Percentiles rank a stretch among this genome's conserved stretches.
phyloP scores from a whole-genome alignment of 1,140 invertebrate genomes.

The Calliopsis andreniformis region DNA sequence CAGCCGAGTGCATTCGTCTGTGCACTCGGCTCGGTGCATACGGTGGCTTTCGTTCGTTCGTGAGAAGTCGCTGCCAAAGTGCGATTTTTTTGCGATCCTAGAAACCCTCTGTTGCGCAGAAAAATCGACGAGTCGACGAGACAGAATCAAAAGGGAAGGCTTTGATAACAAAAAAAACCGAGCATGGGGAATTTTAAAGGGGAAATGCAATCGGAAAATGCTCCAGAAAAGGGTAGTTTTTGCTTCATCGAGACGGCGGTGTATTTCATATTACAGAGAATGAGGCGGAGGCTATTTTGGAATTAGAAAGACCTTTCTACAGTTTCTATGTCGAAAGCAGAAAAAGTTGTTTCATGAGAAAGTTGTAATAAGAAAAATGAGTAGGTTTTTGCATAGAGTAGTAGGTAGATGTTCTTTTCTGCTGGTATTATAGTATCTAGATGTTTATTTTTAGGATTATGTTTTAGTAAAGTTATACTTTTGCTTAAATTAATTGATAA shows the following conservation, averaged over 20 bases:
- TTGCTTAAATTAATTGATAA: too few relatives aligned
- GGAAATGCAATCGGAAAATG: not conserved
- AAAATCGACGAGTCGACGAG: not conserved
- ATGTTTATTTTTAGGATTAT: too few relatives aligned
- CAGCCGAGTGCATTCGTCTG: conserved; percentile 5
- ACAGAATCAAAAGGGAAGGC: not conserved
- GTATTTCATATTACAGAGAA: not conserved
- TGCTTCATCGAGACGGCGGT: not conserved
- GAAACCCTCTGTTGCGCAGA: too few relatives aligned
- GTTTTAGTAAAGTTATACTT: too few relatives aligned
- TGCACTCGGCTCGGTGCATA: not conserved
- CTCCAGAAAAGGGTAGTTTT: not conserved
- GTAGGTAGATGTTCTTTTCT: too few relatives aligned
- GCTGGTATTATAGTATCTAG: too few relatives aligned
- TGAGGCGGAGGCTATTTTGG: not conserved
- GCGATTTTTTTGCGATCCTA: not conserved
- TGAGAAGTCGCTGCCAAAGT: too few relatives aligned
- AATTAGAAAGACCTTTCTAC: too few relatives aligned
- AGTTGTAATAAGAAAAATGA: too few relatives aligned
- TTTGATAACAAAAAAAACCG: not conserved
- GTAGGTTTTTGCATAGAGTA: too few relatives aligned
- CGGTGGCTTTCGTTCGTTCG: not conserved
- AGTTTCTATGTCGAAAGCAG: too few relatives aligned
- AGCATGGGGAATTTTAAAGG: not conserved
- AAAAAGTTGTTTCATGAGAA: too few relatives aligned